A percentile compares a stretch with the other conserved stretches of the same genome.
Conservation (phyloP, 2,113 vertebrate species). For the Casuarius casuarius region DNA sequence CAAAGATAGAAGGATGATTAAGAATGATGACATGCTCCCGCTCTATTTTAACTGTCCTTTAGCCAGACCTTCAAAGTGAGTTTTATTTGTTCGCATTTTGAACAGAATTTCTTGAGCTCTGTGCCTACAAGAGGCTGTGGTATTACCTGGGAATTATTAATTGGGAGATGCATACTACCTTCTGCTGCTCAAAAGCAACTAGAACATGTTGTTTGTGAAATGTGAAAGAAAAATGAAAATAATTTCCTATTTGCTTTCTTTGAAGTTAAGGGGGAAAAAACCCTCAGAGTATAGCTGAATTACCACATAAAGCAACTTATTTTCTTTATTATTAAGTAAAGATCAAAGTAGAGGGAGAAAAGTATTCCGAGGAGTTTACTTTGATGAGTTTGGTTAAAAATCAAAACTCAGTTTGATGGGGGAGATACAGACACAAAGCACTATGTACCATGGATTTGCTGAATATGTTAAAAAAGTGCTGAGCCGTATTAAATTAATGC, state of each 20-base stretch:
- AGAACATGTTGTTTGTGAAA: slow-evolving; percentile 17
- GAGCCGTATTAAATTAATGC: slow-evolving; percentile 73
- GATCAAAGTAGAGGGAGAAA: slow-evolving; percentile 55
- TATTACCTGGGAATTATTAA: slow-evolving; percentile 52
- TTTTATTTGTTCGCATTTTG: slow-evolving; percentile 25
- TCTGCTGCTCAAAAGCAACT: slow-evolving; percentile 34
- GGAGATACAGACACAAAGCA: slow-evolving; percentile 43
- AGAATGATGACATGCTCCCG: slow-evolving; percentile 2
- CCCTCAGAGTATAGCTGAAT: slow-evolving; percentile 28
- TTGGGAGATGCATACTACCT: slow-evolving; percentile 35
- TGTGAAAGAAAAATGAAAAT: slow-evolving; percentile 53
- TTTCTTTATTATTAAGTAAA: slow-evolving; percentile 22
- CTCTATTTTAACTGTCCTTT: background rate
- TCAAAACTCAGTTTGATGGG: slow-evolving; percentile 61
- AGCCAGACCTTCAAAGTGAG: slow-evolving; percentile 53
- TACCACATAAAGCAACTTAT: slow-evolving; percentile 46
- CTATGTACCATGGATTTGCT: slow-evolving; percentile 59
- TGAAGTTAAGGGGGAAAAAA: slow-evolving; percentile 50
- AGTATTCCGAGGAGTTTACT: slow-evolving; percentile 33
- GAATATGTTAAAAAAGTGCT: slow-evolving; percentile 73
- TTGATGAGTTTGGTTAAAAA: slow-evolving; percentile 65
- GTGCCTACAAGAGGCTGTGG: background rate
- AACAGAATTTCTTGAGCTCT: slow-evolving; percentile 22
- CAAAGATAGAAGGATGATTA: slow-evolving; percentile 24
- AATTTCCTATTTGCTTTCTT: slow-evolving; percentile 58